Percentiles rank a stretch among this genome's conserved stretches.
These are phyloP conservation scores for Papilio xuthus DNA, from an alignment of 1,140 invertebrate species.

Conservation along the genomic window DNA sequence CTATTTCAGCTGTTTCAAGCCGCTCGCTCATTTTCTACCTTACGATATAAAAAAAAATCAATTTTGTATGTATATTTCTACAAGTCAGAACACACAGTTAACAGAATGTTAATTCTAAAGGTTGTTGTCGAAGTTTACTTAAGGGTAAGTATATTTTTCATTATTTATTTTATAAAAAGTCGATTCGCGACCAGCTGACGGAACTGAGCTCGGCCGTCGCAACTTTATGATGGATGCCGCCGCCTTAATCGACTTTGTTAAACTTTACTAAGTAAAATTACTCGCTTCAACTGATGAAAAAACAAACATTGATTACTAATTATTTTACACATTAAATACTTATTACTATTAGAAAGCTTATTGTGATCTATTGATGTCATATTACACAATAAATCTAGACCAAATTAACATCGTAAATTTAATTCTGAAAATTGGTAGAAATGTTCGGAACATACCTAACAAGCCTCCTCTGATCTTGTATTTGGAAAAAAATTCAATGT, in stretches of 20 bases:
- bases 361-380: not conserved
- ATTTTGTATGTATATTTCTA: too few species aligned
- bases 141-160: not conserved
- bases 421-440: too few species aligned
- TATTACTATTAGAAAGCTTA: not conserved
- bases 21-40: too few species aligned
- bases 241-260: conserved; percentile 27
- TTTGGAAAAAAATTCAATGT: too few species aligned
- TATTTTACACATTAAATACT: not conserved
- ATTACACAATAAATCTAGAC: too few species aligned
- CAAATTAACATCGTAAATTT: too few species aligned
- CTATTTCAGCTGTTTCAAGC: too few species aligned
- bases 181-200: conserved; percentile 5
- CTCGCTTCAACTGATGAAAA: not conserved
- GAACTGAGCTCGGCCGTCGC: conserved; percentile 5
- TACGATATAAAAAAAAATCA: too few species aligned
- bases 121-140: not conserved
- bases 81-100: too few species aligned
- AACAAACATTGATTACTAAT: conserved; percentile 12
- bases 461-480: too few species aligned
- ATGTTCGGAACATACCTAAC: too few species aligned
- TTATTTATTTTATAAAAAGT: conserved; percentile 19
- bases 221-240: conserved; percentile 31
- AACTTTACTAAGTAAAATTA: conserved; percentile 30
- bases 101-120: not conserved